A percentile compares a stretch with the other conserved stretches of the same genome.
Evolutionary conservation across 2,797 vertebrate genomes (phyloP).

Genomic region (Danionella dracula): DNA sequence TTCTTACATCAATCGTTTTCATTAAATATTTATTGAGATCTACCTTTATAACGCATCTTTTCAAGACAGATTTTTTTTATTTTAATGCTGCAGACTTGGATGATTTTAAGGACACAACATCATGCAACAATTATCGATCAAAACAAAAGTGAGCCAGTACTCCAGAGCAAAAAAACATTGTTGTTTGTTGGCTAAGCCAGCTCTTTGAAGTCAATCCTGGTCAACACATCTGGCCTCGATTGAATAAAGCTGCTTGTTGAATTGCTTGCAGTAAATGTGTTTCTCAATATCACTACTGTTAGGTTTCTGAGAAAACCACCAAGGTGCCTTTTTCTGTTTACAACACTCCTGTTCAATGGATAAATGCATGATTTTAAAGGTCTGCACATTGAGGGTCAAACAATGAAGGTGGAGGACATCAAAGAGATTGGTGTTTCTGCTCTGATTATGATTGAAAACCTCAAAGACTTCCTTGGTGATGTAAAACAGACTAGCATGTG

Average conservation of each 20-base stretch:
- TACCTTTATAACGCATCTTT: neutral
- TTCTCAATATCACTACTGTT: slow-evolving; percentile 3
- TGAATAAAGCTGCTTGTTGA: slow-evolving; percentile 47
- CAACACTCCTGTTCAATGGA: neutral
- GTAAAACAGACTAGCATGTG: slow-evolving; percentile 39
- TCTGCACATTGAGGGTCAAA: neutral
- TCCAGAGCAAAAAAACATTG: slow-evolving; percentile 17
- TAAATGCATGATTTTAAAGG: neutral
- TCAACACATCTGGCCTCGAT: slow-evolving; percentile 47
- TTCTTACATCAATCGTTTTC: slow-evolving; percentile 15
- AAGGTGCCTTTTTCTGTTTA: neutral
- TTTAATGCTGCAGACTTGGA: neutral
- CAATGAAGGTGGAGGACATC: neutral
- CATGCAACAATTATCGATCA: slow-evolving; percentile 1
- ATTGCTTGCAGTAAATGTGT: slow-evolving; percentile 23
- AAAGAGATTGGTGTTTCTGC: neutral
- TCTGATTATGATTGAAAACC: slow-evolving; percentile 27
- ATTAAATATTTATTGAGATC: slow-evolving; percentile 6
- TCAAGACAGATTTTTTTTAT: no score
- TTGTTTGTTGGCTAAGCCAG: slow-evolving; percentile 22
- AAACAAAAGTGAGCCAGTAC: neutral
- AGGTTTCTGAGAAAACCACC: neutral
- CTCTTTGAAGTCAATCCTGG: slow-evolving; percentile 31
- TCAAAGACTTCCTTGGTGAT: slow-evolving; percentile 39
- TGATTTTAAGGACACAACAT: neutral